Percentiles rank a stretch among this genome's conserved stretches.
These are phyloP conservation scores for Diadromus collaris DNA, from an alignment of 2,888 invertebrate species.

Conservation along the genomic window DNA sequence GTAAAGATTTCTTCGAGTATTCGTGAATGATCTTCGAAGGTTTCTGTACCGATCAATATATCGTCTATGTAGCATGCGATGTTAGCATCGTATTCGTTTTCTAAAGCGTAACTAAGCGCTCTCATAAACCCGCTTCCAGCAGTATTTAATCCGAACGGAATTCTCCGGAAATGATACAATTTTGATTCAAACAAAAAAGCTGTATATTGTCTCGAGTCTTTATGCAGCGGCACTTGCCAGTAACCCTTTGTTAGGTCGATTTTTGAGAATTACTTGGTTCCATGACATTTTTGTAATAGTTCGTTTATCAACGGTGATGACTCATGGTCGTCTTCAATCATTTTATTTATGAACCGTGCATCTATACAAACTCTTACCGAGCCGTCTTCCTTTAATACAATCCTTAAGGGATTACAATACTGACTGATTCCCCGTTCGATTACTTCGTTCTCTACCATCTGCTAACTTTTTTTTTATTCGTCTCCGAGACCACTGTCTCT, in stretches of 20 bases:
- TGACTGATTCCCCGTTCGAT: too few relatives aligned
- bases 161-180: too few relatives aligned
- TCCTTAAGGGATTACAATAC: too few relatives aligned
- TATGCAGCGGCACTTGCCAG: slow-evolving; percentile 45
- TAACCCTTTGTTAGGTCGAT: slow-evolving; percentile 10
- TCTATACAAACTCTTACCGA: too few relatives aligned
- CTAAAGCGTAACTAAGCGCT: slow-evolving; percentile 42
- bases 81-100: background rate
- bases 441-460: slow-evolving; percentile 1
- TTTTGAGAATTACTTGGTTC: slow-evolving; percentile 10
- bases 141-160: too few relatives aligned
- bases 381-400: too few relatives aligned
- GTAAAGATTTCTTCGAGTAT: slow-evolving; percentile 43
- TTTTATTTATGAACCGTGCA: too few relatives aligned
- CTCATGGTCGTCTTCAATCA: background rate
- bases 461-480: slow-evolving; percentile 41
- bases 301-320: background rate
- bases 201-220: slow-evolving; percentile 56
- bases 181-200: too few relatives aligned
- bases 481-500: too few relatives aligned
- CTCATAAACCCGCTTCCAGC: too few relatives aligned
- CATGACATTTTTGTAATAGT: background rate
- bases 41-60: slow-evolving; percentile 59
- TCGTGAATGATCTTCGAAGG: slow-evolving; percentile 59
- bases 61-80: slow-evolving; percentile 26